phyloP scores from a whole-genome alignment of 2,888 invertebrate genomes.

The Mimachlamys varia region DNA sequence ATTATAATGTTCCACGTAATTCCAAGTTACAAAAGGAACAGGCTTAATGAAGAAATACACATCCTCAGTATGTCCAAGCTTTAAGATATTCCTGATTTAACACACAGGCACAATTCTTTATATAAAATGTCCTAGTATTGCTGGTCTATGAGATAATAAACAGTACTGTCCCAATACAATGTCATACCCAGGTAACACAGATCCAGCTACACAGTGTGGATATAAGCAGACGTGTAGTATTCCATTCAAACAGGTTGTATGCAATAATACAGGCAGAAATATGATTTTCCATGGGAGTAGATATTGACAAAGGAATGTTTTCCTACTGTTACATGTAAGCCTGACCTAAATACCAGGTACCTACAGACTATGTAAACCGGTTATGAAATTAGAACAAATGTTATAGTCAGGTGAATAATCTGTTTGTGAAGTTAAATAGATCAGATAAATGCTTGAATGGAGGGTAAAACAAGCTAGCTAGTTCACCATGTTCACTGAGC shows the following conservation, averaged over 20 bases:
- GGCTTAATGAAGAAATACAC: too few species aligned
- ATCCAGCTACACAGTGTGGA: background rate
- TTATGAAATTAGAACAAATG: constrained; percentile 31
- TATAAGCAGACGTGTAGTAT: background rate
- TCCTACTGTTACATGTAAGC: background rate
- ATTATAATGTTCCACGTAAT: too few species aligned
- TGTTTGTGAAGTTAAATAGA: background rate
- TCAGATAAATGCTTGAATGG: background rate
- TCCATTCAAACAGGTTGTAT: background rate
- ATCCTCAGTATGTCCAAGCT: too few species aligned
- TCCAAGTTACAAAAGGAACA: too few species aligned
- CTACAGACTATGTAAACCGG: constrained; percentile 13
- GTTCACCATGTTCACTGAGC: background rate
- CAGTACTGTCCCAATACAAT: too few species aligned
- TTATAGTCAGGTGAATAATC: background rate
- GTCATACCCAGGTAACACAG: background rate
- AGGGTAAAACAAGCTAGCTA: background rate
- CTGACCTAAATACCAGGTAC: constrained; percentile 8
- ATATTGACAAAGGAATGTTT: background rate
- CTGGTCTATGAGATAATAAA: too few species aligned
- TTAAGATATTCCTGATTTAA: too few species aligned
- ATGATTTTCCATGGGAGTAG: constrained; percentile 9
- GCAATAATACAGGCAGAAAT: background rate
- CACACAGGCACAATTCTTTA: too few species aligned
- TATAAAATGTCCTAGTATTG: too few species aligned